Conservation (phyloP, 2,888 invertebrate genomes). For the Drosophila parthenogenetica region DNA sequence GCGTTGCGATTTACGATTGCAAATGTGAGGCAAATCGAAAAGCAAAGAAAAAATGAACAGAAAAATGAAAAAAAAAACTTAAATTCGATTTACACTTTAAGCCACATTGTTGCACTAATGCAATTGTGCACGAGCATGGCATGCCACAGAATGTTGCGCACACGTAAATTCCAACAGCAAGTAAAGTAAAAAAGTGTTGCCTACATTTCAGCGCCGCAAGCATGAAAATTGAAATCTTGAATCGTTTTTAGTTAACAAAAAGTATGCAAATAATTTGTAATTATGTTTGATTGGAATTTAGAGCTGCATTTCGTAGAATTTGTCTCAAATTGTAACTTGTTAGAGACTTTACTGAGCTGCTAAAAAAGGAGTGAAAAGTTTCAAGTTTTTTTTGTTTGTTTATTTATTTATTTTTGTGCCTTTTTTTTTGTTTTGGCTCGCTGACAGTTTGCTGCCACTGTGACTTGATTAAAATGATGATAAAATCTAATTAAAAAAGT, state of each 20-base stretch:
- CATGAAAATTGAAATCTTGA: background rate
- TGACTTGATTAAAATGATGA: conserved; percentile 76
- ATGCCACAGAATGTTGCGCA: too few relatives aligned
- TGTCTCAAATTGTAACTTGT: background rate
- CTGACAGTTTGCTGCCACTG: conserved; percentile 40
- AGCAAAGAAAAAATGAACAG: background rate
- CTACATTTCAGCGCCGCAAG: conserved; percentile 17
- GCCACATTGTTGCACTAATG: conserved; percentile 45
- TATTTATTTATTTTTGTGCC: background rate
- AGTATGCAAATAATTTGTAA: background rate
- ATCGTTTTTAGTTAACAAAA: background rate
- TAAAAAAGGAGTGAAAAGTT: background rate
- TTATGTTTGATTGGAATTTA: background rate
- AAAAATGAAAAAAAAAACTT: background rate
- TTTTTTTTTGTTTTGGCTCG: conserved; percentile 7
- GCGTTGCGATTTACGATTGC: conserved; percentile 46
- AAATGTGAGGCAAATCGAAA: conserved; percentile 1
- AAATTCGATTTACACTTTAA: background rate
- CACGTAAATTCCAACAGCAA: background rate
- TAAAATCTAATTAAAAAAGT: conserved; percentile 79
- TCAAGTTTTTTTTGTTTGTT: background rate
- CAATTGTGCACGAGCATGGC: conserved; percentile 1
- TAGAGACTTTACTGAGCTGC: too few relatives aligned
- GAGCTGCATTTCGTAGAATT: background rate
- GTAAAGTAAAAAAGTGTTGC: conserved; percentile 8